Base-by-base conservation (phyloP, 2,797 vertebrate species). In the Peromyscus eremicus region DNA sequence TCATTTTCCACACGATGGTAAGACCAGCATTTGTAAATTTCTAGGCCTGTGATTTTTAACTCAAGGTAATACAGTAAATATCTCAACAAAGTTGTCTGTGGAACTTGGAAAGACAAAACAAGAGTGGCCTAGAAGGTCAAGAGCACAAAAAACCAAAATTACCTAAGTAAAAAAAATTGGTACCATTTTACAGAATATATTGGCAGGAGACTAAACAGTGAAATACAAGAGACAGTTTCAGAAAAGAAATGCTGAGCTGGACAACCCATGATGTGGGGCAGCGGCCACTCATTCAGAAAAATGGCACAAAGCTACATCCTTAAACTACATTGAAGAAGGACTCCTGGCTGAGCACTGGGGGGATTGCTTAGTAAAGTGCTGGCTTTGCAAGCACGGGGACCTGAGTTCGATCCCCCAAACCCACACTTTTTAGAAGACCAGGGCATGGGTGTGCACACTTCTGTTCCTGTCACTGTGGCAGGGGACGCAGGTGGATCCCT, bases 1-100 rank as follows among this genome's bases (percentile, higher is more conserved):
- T 7, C 0, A 23, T 84, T 86, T 89, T 70, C 73, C 79, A 92
- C 80, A 64, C 81, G 75, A 92, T 62, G 9, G 0, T 27, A 93
- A 66, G 66, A n/a, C 29, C 85, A 23, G 10, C 37, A 73, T 81
- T 94, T 75, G 7, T 91, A 91, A 93, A 93, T 81, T 89, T 76
- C 75, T 57, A 46, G 64, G 14, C 60, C 55, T 46, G 55, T 57
- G 89, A 40, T 81, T 76, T 76, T 46, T 94, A 92, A 94, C 10
- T 81, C 62, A 32, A 17, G 3, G 3, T 85, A 49, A 82, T 66
- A 55, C 27, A 29, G 21, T 76, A 43, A 85, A 43, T 89, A 92
- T 64, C 57, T 64, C 49, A 89, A 62, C 2, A 75, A 5, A 8
- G 13, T 55, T 93, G 77, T 81, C 75, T 70, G 70, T 40, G 62